Evolutionary conservation across 2,888 invertebrate genomes (phyloP).

Genomic region (Cylloceria caligata): DNA sequence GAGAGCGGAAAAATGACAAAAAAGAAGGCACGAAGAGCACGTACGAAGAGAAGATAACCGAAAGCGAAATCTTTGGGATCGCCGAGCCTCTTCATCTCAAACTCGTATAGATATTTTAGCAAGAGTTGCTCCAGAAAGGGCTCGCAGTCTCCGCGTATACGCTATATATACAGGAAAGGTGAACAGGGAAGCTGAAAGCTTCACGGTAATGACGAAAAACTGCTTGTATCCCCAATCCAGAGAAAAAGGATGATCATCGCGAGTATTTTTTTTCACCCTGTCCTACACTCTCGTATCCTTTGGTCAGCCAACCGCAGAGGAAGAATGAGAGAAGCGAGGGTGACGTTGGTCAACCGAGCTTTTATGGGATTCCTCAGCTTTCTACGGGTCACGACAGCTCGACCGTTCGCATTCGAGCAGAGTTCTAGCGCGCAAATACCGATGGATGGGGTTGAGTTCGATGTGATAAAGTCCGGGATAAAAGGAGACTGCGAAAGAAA

Average conservation of each 20-base stretch:
- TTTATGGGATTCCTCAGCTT: conserved; percentile 56
- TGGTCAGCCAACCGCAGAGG: conserved; percentile 5
- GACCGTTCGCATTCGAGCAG: conserved; percentile 9
- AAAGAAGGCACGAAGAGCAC: not conserved
- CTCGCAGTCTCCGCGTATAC: not conserved
- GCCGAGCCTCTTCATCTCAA: conserved; percentile 9
- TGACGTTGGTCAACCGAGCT: conserved; percentile 57
- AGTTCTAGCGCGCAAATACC: conserved; percentile 15
- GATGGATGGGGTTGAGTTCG: conserved; percentile 32
- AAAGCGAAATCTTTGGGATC: conserved; percentile 21
- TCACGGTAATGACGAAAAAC: conserved; percentile 54
- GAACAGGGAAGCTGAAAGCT: conserved; percentile 31
- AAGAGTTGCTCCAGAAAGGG: not conserved
- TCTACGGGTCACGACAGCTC: conserved; percentile 32
- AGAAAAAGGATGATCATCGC: conserved; percentile 40
- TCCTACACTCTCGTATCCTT: conserved; percentile 8
- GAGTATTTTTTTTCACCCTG: conserved; percentile 23
- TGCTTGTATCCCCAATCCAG: conserved; percentile 39
- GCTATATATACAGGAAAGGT: conserved; percentile 8
- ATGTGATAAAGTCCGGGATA: conserved; percentile 61
- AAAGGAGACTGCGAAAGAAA: conserved; percentile 2
- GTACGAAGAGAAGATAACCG: conserved; percentile 13
- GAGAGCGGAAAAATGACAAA: not conserved
- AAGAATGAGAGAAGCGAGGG: conserved; percentile 11
- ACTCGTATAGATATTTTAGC: conserved; percentile 13